Percentiles rank a stretch among this genome's conserved stretches.
phyloP scores from a whole-genome alignment of 2,888 invertebrate genomes.

The Hipparchia semele region DNA sequence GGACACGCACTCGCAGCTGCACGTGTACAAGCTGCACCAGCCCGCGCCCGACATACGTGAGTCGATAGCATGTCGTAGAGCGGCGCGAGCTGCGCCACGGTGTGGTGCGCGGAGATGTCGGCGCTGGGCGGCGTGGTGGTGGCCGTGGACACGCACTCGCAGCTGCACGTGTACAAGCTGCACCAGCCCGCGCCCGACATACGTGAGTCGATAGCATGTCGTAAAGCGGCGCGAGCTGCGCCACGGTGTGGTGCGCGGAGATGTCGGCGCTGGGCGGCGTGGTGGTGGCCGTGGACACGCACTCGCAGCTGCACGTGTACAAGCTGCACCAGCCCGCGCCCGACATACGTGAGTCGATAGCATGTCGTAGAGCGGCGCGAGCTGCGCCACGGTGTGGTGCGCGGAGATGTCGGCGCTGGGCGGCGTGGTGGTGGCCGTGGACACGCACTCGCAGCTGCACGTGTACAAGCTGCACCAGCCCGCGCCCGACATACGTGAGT shows the following conservation, averaged over 20 bases:
- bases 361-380: too few relatives aligned
- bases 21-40: conserved; percentile 87
- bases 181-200: conserved; percentile 83
- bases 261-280: conserved; percentile 91
- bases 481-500: conserved; percentile 76
- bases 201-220: conserved; percentile 51
- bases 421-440: conserved; percentile 88
- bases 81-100: conserved; percentile 44
- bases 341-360: conserved; percentile 64
- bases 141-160: conserved; percentile 90
- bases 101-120: conserved; percentile 87
- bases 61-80: conserved; percentile 32
- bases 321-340: conserved; percentile 85
- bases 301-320: conserved; percentile 91
- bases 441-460: conserved; percentile 91
- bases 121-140: conserved; percentile 90
- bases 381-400: conserved; percentile 72
- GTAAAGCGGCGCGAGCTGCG: conserved; percentile 30
- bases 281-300: conserved; percentile 88
- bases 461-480: conserved; percentile 87
- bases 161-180: conserved; percentile 89
- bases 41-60: conserved; percentile 81
- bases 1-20: conserved; percentile 91
- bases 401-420: conserved; percentile 90
- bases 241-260: conserved; percentile 83